Percentiles rank a stretch among this genome's conserved stretches.
Conservation (phyloP, 2,113 vertebrate species). For the Polypterus bichir region DNA sequence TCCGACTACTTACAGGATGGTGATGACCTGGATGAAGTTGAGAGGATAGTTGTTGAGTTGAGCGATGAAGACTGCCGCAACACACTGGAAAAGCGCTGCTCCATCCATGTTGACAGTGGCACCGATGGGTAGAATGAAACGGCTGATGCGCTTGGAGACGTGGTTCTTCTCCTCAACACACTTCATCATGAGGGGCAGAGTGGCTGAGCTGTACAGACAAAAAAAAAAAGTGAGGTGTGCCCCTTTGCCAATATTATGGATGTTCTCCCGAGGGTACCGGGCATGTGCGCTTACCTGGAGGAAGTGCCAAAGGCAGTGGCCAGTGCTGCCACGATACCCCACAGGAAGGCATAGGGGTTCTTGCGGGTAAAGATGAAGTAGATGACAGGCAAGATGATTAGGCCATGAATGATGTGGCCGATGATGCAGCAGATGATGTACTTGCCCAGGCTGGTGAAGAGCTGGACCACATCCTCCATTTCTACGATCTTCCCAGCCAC, state of each 20-base stretch:
- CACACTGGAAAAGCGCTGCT: slow-evolving; percentile 78
- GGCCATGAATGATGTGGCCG: slow-evolving; percentile 69
- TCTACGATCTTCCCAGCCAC: slow-evolving; percentile 77
- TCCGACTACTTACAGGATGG: slow-evolving; percentile 64
- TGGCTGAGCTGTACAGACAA: slow-evolving; percentile 56
- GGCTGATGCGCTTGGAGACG: slow-evolving; percentile 72
- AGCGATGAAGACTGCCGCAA: slow-evolving; percentile 76
- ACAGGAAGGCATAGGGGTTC: slow-evolving; percentile 76
- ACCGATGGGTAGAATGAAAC: slow-evolving; percentile 80
- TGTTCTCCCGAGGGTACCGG: not conserved
- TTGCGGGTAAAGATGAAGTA: slow-evolving; percentile 70
- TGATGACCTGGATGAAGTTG: slow-evolving; percentile 73
- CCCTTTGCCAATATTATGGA: not conserved
- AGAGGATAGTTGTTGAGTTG: slow-evolving; percentile 57
- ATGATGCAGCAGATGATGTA: slow-evolving; percentile 74
- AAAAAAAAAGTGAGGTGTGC: not conserved
- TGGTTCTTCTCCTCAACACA: slow-evolving; percentile 78
- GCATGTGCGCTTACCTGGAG: slow-evolving; percentile 54
- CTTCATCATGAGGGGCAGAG: slow-evolving; percentile 80
- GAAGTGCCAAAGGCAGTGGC: slow-evolving; percentile 78
- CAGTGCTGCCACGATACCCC: slow-evolving; percentile 65
- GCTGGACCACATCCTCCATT: slow-evolving; percentile 54
- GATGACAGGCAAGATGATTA: slow-evolving; percentile 62
- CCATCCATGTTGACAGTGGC: slow-evolving; percentile 89
- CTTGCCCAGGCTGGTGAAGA: slow-evolving; percentile 71